Base-by-base conservation (phyloP, 2,113 vertebrate genomes). In the Cinclus cinclus region DNA sequence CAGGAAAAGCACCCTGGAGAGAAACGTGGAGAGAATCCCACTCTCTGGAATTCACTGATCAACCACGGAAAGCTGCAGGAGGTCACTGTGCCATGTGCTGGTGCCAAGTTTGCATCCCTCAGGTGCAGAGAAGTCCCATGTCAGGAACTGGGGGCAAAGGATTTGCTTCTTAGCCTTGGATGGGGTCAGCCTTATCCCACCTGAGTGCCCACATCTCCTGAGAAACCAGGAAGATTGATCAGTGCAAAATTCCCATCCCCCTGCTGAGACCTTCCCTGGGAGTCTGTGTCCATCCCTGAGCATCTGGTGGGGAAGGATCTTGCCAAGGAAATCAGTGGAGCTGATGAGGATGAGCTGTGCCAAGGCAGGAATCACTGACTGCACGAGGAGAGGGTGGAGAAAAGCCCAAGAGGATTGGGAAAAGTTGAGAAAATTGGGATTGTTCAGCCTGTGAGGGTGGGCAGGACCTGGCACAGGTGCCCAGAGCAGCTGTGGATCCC, bases 1-100 rank as follows among this genome's bases (percentile, higher is more conserved):
- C 64, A 75, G 47, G 59, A 71, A 49, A 79, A 52, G 59, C 52
- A 55, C 11, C 69, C 60, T 35, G 30, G 69, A 31, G 94, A 83
- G 62, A 52, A 83, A 64, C 1, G 0, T 35, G 62, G 1, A 25
- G 37, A 3, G 11, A 59, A 37, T 30, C 37, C 17, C 18, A 1
- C 19, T 70, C 24, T 0, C 41, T 20, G 60, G 58, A 35, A 47
- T 35, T 67, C 37, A 6, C 52, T 15, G 60, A 10, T 0, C 50
- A 62, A 3, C 47, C 19, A 2, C 2, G 50, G n/a, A 17, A 6
- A 22, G 2, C 21, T 67, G 50, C 60, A 59, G 60, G 60, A 33
- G 20, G 25, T 56, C 12, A 1, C 53, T 31, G 24, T 21, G 35
- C 3, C 28, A 7, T 0, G 1, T 90, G 23, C 20, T 59, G 47